phyloP scores from a whole-genome alignment of 2,888 invertebrate genomes.

The Bursaphelenchus okinawaensis region DNA sequence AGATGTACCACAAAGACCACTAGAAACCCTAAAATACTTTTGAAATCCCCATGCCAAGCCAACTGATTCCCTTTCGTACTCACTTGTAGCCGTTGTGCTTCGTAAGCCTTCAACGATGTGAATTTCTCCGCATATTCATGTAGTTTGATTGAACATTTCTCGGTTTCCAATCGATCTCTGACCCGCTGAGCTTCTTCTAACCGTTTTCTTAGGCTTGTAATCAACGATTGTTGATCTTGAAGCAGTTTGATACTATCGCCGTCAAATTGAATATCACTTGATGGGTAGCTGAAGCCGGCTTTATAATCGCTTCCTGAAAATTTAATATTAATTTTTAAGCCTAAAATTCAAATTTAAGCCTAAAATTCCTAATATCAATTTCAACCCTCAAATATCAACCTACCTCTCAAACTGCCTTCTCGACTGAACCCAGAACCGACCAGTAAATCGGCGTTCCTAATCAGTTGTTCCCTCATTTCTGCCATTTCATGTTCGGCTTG shows the following conservation, averaged over 20 bases:
- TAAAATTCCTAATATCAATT: neutral
- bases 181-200: constrained; percentile 34
- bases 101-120: constrained; percentile 36
- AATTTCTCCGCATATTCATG: constrained; percentile 36
- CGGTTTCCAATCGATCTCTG: constrained; percentile 34
- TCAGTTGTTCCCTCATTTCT: constrained; percentile 47
- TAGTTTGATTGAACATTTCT: constrained; percentile 34
- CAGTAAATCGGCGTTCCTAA: constrained; percentile 45
- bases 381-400: neutral
- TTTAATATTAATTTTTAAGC: neutral
- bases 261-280: constrained; percentile 13
- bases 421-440: constrained; percentile 34
- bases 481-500: constrained; percentile 34
- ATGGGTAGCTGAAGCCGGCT: neutral
- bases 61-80: too few species aligned
- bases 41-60: too few species aligned
- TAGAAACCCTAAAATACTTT: too few species aligned
- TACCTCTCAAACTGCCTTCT: constrained; percentile 10
- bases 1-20: too few species aligned
- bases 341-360: neutral
- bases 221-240: constrained; percentile 37
- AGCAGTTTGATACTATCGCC: constrained; percentile 39
- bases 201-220: constrained; percentile 31
- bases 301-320: neutral
- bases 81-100: constrained; percentile 15